Base-by-base conservation (phyloP, 2,113 vertebrate species). In the Sphaerodactylus townsendi region DNA sequence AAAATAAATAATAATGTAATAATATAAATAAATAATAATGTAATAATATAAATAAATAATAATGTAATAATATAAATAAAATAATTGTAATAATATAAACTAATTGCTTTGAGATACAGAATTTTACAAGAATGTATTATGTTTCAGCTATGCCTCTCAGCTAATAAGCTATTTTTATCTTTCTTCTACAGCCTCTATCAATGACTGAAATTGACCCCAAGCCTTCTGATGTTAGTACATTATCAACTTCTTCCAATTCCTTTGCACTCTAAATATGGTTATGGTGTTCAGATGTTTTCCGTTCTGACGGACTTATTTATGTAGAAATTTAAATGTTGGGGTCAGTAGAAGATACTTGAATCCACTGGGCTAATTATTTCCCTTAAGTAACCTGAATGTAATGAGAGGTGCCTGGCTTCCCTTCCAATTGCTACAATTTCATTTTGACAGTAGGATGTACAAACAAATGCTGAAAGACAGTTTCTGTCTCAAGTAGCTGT, bases 191-290 rank as follows among this genome's bases (percentile, higher is more conserved):
- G 99, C 98, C 99, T 90, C 96, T 99, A 87, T 98, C 98, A 93
- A 91, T 97, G 96, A 98, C 98, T 87, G 98, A 97, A 96, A 98
- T 99, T 93, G 97, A 97, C 94, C 98, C 97, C 98, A 98, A 98
- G 93, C 97, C 97, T 74, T 97, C 97, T 65, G 98, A 99, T 97
- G 99, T 99, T 98, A 98, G 98, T 97, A 96, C 95, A 94, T 89
- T 89, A 83, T 95, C 91, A 48, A 94, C 72, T 94, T 77, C 90
- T 93, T 92, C 72, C 90, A 39, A 68, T 86, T 86, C 81, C 83
- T 90, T 83, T 82, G 70, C 86, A 59, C 62, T 70, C 10, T 56
- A 59, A 86, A 93, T 88, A 70, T 9, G 2, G 70, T 83, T 80
- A 86, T 74, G 37, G 39, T 70, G 41, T 64, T 73, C 48, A 28